These are phyloP conservation scores for Nycticebus coucang DNA, from an alignment of 2,113 vertebrate species.

Conservation along the genomic window DNA sequence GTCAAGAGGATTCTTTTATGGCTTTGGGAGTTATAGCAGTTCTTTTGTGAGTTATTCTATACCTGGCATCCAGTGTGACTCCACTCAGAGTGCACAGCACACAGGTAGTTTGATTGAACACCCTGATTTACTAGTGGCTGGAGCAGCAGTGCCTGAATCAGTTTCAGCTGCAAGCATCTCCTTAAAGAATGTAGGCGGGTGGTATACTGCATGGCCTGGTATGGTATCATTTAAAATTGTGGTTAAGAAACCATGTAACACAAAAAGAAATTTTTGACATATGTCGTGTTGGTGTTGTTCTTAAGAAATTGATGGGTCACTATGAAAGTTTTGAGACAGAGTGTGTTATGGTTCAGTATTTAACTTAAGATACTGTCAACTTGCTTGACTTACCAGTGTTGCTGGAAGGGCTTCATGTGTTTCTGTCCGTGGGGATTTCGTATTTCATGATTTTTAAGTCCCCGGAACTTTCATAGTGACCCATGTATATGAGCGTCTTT, in stretches of 20 bases:
- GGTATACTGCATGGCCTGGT: not conserved
- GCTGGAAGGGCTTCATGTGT: too few species aligned
- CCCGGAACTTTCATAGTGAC: too few species aligned
- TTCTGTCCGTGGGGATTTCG: too few species aligned
- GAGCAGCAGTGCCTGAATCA: not conserved
- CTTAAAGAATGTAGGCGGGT: not conserved
- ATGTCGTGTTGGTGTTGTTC: not conserved
- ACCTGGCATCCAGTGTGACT: constrained; percentile 9
- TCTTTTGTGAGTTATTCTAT: not conserved
- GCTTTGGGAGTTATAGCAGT: not conserved
- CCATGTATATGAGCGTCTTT: not conserved
- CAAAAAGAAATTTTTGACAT: not conserved
- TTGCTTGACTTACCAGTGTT: too few species aligned
- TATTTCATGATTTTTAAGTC: too few species aligned
- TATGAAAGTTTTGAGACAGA: too few species aligned
- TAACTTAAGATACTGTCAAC: too few species aligned
- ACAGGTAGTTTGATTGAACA: constrained; percentile 5
- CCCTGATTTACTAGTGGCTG: not conserved
- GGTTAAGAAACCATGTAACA: not conserved
- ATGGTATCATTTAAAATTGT: not conserved
- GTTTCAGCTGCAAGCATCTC: not conserved
- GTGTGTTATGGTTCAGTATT: too few species aligned
- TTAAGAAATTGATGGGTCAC: not conserved
- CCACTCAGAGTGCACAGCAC: not conserved
- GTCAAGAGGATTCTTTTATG: constrained; percentile 25